phyloP scores from a whole-genome alignment of 2,888 invertebrate species.

The Erebia aethiops region DNA sequence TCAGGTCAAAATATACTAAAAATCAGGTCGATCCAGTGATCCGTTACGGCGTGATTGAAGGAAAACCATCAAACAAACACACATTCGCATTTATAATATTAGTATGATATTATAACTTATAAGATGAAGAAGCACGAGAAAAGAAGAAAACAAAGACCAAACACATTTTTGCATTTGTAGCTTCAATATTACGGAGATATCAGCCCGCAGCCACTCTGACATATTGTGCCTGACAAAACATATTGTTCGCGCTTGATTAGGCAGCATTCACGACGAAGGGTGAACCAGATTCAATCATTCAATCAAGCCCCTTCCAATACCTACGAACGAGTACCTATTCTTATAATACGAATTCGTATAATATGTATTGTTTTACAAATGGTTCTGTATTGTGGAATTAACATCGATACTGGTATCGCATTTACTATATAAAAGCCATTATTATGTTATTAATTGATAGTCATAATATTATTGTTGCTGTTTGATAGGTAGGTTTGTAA shows the following conservation, averaged over 20 bases:
- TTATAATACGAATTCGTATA: neutral
- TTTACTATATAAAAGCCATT: neutral
- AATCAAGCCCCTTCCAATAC: conserved; percentile 45
- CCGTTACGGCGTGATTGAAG: too few relatives aligned
- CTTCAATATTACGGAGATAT: conserved; percentile 21
- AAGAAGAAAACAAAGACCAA: neutral
- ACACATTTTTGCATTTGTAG: conserved; percentile 12
- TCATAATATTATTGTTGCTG: neutral
- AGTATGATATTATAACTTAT: too few relatives aligned
- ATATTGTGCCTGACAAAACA: conserved; percentile 65
- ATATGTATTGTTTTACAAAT: conserved; percentile 28
- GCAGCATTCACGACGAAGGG: conserved; percentile 48
- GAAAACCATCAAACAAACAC: too few relatives aligned
- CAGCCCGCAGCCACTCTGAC: conserved; percentile 25
- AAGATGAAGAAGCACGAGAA: neutral
- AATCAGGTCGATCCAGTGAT: too few relatives aligned
- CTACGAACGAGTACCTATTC: conserved; percentile 21
- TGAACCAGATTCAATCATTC: conserved; percentile 57
- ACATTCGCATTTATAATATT: too few relatives aligned
- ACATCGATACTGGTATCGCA: conserved; percentile 1
- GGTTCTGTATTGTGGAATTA: conserved; percentile 22
- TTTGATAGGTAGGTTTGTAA: too few relatives aligned
- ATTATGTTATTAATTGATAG: neutral
- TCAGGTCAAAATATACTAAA: too few relatives aligned
- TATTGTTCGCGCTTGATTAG: conserved; percentile 60